phyloP scores from a whole-genome alignment of 2,888 invertebrate genomes.

The Meteorus cinctellus region DNA sequence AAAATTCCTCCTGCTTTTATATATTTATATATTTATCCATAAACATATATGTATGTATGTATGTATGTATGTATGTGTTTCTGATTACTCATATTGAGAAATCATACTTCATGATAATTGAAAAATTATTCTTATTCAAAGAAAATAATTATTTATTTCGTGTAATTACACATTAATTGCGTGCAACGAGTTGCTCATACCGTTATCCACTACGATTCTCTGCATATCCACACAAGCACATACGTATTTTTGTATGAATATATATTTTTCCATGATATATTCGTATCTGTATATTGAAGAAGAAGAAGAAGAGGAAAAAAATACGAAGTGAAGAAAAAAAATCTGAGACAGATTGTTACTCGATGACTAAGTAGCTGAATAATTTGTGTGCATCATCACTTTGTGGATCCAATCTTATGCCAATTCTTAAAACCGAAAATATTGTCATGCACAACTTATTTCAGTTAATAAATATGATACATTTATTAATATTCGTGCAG shows the following conservation, averaged over 20 bases:
- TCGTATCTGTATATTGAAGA: neutral
- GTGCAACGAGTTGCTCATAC: neutral
- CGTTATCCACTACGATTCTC: neutral
- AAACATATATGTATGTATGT: neutral
- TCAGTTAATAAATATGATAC: neutral
- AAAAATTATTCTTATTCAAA: conserved; percentile 17
- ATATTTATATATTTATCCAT: neutral
- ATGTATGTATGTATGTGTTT: neutral
- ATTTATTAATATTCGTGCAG: neutral
- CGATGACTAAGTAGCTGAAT: neutral
- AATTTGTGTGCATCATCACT: neutral
- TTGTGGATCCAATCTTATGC: neutral
- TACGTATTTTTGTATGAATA: neutral
- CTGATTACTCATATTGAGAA: conserved; percentile 8
- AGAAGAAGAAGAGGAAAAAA: neutral
- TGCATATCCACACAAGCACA: neutral
- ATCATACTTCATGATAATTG: conserved; percentile 23
- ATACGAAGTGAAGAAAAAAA: neutral
- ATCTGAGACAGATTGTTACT: neutral
- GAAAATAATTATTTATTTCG: conserved; percentile 24
- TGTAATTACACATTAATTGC: conserved; percentile 8
- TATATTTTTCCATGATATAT: neutral
- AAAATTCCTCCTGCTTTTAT: neutral
- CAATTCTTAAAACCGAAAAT: neutral
- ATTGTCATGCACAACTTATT: neutral